phyloP scores from a whole-genome alignment of 2,797 vertebrate species.

The Tinamus major region DNA sequence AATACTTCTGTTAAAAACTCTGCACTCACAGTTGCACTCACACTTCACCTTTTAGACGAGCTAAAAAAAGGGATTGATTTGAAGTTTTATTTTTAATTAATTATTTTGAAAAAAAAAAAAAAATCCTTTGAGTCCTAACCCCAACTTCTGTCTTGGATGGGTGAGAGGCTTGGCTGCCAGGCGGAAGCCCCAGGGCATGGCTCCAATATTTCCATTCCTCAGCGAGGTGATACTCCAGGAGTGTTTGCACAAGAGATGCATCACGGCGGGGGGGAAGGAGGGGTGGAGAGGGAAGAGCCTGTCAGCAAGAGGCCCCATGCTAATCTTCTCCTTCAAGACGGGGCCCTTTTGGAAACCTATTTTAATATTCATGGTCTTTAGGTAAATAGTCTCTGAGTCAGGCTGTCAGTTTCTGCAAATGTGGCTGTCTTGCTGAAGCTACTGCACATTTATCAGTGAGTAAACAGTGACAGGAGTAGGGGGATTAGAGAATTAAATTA shows the following conservation, averaged over 20 bases:
- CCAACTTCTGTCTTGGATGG: neutral
- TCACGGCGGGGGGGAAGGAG: slow-evolving; percentile 38
- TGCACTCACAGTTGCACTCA: neutral
- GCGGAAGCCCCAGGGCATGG: slow-evolving; percentile 18
- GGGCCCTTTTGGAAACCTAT: slow-evolving; percentile 70
- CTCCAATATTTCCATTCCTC: slow-evolving; percentile 61
- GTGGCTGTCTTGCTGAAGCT: slow-evolving; percentile 75
- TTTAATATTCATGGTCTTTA: slow-evolving; percentile 82
- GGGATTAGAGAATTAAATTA: slow-evolving; percentile 81
- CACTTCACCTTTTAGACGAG: neutral
- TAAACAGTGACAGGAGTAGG: slow-evolving; percentile 78
- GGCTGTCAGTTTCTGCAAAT: slow-evolving; percentile 76
- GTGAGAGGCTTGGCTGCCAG: neutral
- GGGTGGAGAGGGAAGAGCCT: slow-evolving; percentile 55
- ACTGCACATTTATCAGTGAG: slow-evolving; percentile 79
- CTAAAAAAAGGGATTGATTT: accelerated
- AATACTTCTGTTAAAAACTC: neutral
- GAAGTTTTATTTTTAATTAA: neutral
- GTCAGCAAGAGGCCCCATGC: slow-evolving; percentile 68
- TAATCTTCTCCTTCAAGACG: slow-evolving; percentile 75
- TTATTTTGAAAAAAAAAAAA: neutral
- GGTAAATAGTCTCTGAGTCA: slow-evolving; percentile 78
- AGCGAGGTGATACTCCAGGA: slow-evolving; percentile 59
- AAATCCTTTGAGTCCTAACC: neutral
- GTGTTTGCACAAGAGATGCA: slow-evolving; percentile 76